These are phyloP conservation scores for Fukomys damarensis DNA, from an alignment of 2,113 vertebrate species.

Conservation along the genomic window DNA sequence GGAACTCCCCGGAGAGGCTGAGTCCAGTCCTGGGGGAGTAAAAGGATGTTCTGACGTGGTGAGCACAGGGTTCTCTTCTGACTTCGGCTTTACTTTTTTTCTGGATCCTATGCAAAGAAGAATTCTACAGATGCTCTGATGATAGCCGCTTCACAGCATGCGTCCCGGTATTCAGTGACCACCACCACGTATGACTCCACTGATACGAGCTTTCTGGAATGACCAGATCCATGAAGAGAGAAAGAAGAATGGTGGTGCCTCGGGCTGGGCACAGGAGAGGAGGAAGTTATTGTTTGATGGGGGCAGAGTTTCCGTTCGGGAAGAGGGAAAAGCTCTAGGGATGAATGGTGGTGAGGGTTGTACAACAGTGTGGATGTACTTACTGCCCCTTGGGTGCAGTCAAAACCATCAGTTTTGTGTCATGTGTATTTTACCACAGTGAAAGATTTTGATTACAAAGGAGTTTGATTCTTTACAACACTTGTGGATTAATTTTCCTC, in stretches of 20 bases:
- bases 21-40: not conserved
- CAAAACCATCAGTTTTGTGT: not conserved
- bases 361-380: not conserved
- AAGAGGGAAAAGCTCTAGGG: not conserved
- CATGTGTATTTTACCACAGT: not conserved
- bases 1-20: not conserved
- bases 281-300: no score
- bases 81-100: not conserved
- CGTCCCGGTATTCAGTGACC: not conserved
- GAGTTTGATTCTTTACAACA: not conserved
- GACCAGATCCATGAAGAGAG: no score
- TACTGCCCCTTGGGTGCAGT: not conserved
- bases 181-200: not conserved
- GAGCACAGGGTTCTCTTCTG: not conserved
- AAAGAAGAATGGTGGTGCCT: not conserved
- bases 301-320: not conserved
- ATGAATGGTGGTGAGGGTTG: not conserved
- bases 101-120: not conserved
- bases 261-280: no score
- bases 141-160: not conserved
- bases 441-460: not conserved
- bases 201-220: not conserved
- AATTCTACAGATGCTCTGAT: not conserved
- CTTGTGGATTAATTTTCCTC: not conserved
- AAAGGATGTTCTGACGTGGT: not conserved